phyloP scores from a whole-genome alignment of 2,888 invertebrate genomes.

The Lepidonotus clava region DNA sequence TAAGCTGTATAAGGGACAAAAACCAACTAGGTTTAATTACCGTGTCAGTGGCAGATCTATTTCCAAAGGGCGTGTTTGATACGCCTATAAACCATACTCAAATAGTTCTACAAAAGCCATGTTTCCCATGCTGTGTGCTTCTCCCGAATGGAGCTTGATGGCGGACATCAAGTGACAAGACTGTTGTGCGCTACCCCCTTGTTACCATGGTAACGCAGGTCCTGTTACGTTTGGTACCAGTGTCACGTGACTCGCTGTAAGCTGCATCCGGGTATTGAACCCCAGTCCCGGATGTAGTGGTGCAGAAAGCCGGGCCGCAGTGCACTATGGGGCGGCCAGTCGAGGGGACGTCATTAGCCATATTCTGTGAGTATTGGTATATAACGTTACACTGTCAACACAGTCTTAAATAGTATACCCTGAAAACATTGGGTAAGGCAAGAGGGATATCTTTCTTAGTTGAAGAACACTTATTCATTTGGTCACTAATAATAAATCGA shows the following conservation, averaged over 20 bases:
- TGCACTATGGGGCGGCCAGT: not conserved
- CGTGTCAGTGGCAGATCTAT: no score
- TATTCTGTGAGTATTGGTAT: no score
- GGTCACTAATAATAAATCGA: no score
- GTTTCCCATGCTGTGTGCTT: not conserved
- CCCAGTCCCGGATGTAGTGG: constrained; percentile 10
- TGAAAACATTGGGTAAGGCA: no score
- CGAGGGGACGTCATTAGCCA: not conserved
- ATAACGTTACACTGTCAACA: no score
- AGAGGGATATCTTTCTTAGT: no score
- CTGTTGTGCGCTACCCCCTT: not conserved
- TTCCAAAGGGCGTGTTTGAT: no score
- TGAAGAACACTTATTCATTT: no score
- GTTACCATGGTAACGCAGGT: constrained; percentile 10
- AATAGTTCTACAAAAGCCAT: not conserved
- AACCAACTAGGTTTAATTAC: no score
- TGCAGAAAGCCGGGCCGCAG: not conserved
- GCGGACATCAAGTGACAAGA: not conserved
- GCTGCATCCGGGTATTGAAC: constrained; percentile 17
- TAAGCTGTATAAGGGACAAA: no score
- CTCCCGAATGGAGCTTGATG: not conserved
- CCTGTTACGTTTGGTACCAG: constrained; percentile 19
- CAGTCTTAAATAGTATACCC: no score
- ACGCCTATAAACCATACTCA: no score
- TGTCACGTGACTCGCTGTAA: constrained; percentile 16